Evolutionary conservation across 2,888 invertebrate genomes (phyloP).

Genomic region (Drosophila cognata): DNA sequence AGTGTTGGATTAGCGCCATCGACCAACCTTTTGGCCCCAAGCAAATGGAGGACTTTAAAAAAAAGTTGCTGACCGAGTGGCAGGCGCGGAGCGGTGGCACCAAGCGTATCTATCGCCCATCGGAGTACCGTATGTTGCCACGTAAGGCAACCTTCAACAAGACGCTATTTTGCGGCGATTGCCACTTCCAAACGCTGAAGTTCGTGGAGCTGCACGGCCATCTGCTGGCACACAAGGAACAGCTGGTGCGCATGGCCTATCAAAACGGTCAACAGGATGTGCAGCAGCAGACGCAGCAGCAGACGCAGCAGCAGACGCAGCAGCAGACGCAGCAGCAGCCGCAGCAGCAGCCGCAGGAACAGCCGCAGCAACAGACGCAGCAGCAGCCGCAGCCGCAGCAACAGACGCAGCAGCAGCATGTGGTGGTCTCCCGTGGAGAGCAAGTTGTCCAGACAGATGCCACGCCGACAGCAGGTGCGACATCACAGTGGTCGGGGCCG

Average conservation of each 20-base stretch:
- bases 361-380: no score
- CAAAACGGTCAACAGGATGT: conserved; percentile 44
- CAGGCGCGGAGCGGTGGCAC: conserved; percentile 65
- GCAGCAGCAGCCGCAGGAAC: no score
- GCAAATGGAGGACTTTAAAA: conserved; percentile 58
- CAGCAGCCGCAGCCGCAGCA: background rate
- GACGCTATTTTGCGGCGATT: conserved; percentile 88
- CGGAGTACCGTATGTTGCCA: conserved; percentile 88
- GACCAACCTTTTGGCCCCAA: conserved; percentile 72
- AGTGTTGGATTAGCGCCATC: conserved; percentile 45
- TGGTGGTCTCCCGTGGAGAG: background rate
- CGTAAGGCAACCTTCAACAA: conserved; percentile 88
- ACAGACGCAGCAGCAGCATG: background rate
- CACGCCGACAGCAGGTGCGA: background rate
- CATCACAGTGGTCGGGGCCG: background rate
- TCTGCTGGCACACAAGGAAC: conserved; percentile 43
- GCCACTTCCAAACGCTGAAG: conserved; percentile 89
- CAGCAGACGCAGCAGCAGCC: background rate
- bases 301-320: background rate
- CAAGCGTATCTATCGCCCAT: conserved; percentile 86
- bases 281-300: background rate
- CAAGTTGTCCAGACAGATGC: background rate
- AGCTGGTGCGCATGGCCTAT: conserved; percentile 88
- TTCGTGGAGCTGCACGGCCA: conserved; percentile 90
- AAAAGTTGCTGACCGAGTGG: conserved; percentile 65